Evolutionary conservation across 2,888 invertebrate genomes (phyloP).

Genomic region (Thymelicus sylvestris): DNA sequence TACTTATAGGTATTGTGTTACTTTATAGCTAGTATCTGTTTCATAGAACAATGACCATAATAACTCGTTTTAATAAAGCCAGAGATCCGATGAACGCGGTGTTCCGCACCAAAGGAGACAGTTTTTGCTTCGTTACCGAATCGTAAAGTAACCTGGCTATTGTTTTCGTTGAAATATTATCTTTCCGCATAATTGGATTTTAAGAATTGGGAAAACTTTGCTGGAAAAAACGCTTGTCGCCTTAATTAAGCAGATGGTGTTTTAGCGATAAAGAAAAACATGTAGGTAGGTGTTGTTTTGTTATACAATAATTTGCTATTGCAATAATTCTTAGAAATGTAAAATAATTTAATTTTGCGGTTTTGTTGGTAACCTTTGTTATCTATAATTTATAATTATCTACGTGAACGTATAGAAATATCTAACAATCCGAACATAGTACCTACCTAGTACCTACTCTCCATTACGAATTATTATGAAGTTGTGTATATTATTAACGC

Average conservation of each 20-base stretch:
- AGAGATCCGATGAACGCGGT: slow-evolving; percentile 51
- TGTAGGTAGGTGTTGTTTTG: too few species aligned
- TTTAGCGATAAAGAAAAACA: too few species aligned
- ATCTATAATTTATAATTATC: too few species aligned
- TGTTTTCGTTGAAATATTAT: slow-evolving; percentile 57
- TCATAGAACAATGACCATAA: slow-evolving; percentile 46
- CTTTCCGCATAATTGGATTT: slow-evolving; percentile 50
- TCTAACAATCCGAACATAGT: too few species aligned
- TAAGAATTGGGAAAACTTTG: slow-evolving; percentile 33
- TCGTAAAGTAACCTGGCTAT: slow-evolving; percentile 54
- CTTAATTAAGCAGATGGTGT: background rate
- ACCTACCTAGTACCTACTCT: too few species aligned
- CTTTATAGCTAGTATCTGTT: slow-evolving; percentile 41
- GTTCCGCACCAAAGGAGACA: slow-evolving; percentile 55
- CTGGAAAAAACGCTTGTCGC: background rate
- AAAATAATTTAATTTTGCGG: too few species aligned
- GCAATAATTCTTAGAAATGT: too few species aligned
- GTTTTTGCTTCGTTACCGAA: slow-evolving; percentile 54
- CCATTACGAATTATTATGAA: too few species aligned
- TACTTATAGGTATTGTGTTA: slow-evolving; percentile 49
- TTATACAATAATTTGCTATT: too few species aligned
- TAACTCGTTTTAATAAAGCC: slow-evolving; percentile 47
- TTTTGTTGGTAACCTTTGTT: too few species aligned
- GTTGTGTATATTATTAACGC: too few species aligned
- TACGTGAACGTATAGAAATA: too few species aligned